Conservation (phyloP, 2,888 invertebrate species). For the Scrobipalpa costella region DNA sequence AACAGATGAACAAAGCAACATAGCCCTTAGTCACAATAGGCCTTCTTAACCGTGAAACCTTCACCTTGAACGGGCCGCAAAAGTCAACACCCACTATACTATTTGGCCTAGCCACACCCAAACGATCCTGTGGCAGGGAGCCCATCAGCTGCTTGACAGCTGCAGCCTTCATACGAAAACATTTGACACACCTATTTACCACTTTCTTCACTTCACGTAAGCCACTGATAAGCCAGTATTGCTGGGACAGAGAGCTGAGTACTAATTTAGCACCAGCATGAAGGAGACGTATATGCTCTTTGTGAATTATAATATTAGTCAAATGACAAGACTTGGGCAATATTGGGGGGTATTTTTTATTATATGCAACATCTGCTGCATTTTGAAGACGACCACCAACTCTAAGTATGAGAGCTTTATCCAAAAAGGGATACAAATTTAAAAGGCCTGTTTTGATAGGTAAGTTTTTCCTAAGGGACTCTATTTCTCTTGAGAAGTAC, state of each 20-base stretch:
- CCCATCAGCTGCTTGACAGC: constrained; percentile 30
- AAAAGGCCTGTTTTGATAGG: constrained; percentile 7
- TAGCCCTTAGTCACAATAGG: constrained; percentile 22
- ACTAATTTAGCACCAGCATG: constrained; percentile 16
- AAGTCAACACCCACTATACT: constrained; percentile 27
- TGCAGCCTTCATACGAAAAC: constrained; percentile 27
- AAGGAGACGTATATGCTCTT: constrained; percentile 2
- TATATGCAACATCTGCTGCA: constrained; percentile 23
- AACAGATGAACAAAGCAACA: constrained; percentile 22
- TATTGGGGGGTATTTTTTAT: constrained; percentile 25
- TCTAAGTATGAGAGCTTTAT: constrained; percentile 1
- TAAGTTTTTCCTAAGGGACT: not conserved
- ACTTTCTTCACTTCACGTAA: constrained; percentile 26
- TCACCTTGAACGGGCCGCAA: constrained; percentile 23
- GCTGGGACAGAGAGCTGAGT: not conserved
- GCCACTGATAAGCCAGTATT: not conserved
- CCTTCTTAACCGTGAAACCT: constrained; percentile 1
- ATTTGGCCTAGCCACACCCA: constrained; percentile 26
- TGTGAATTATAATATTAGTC: constrained; percentile 1
- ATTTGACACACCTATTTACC: constrained; percentile 25
- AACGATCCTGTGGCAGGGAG: constrained; percentile 26
- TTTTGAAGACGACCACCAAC: constrained; percentile 23
- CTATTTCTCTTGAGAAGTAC: constrained; percentile 22
- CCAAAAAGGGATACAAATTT: constrained; percentile 21
- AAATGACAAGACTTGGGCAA: constrained; percentile 12